Percentiles rank a stretch among this genome's conserved stretches.
Conservation (phyloP, 2,888 invertebrate species). For the Orthosia cruda region DNA sequence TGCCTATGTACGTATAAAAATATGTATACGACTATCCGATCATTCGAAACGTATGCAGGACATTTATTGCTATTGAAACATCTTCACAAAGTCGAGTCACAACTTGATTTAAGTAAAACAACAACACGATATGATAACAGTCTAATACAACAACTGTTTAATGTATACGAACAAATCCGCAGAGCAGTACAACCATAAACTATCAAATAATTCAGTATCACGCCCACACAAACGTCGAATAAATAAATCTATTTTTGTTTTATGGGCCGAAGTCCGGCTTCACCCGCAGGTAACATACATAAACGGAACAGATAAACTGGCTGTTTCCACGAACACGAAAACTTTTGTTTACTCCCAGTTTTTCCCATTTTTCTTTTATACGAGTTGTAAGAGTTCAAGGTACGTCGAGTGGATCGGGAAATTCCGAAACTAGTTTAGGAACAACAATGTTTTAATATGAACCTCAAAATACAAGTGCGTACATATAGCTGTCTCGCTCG, state of each 20-base stretch:
- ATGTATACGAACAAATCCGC: conserved; percentile 53
- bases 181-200: conserved; percentile 60
- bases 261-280: conserved; percentile 67
- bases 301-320: conserved; percentile 67
- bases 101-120: conserved; percentile 3
- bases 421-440: conserved; percentile 54
- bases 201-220: conserved; percentile 70
- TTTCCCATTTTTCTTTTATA: conserved; percentile 61
- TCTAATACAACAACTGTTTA: conserved; percentile 30
- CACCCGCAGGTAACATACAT: conserved; percentile 67
- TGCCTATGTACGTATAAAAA: neutral
- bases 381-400: conserved; percentile 65
- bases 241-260: conserved; percentile 76
- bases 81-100: neutral
- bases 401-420: conserved; percentile 46
- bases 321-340: conserved; percentile 59
- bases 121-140: conserved; percentile 12
- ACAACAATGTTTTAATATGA: conserved; percentile 56
- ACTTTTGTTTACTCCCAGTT: conserved; percentile 65
- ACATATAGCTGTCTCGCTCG: conserved; percentile 23
- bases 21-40: conserved; percentile 3
- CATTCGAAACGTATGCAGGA: neutral
- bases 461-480: conserved; percentile 32
- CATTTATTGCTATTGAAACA: conserved; percentile 17
- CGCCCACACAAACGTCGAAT: conserved; percentile 66